A percentile compares a stretch with the other conserved stretches of the same genome.
Conservation (phyloP, 1,140 invertebrate species). For the Zaprionus gabonicus region DNA sequence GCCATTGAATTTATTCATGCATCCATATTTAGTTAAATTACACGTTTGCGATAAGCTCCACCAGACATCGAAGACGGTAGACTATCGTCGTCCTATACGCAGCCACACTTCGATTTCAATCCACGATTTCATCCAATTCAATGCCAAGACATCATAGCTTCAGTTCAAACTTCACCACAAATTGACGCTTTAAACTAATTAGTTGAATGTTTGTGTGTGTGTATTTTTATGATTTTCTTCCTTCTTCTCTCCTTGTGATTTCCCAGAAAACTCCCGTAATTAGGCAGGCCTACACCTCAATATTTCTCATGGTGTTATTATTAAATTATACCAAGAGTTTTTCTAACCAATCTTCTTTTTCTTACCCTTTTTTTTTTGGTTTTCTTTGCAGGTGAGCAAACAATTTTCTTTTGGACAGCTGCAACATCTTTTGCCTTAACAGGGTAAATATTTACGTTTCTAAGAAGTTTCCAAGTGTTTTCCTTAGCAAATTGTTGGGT, state of each 20-base stretch:
- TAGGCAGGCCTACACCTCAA: conserved; percentile 41
- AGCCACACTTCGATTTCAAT: conserved; percentile 13
- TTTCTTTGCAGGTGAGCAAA: conserved; percentile 70
- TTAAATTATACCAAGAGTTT: conserved; percentile 50
- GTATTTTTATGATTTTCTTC: conserved; percentile 16
- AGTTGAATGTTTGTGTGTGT: conserved; percentile 48
- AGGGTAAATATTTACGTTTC: conserved; percentile 60
- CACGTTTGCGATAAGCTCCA: conserved; percentile 62
- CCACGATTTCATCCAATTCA: conserved; percentile 2
- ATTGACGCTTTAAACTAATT: conserved; percentile 59
- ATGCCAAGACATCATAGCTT: neutral
- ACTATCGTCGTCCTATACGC: conserved; percentile 1
- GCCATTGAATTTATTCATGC: conserved; percentile 72
- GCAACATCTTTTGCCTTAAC: conserved; percentile 23
- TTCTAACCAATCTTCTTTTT: conserved; percentile 17
- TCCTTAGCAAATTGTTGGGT: conserved; percentile 36
- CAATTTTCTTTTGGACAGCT: conserved; percentile 37
- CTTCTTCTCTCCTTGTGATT: conserved; percentile 1
- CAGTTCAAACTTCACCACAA: neutral
- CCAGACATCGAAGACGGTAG: neutral
- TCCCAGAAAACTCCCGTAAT: conserved; percentile 46
- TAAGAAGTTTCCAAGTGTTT: conserved; percentile 42
- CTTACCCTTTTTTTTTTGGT: conserved; percentile 14
- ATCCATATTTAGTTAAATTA: conserved; percentile 73
- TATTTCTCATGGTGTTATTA: conserved; percentile 21